phyloP scores from a whole-genome alignment of 2,888 invertebrate species.

The Ernsta delagoae region DNA sequence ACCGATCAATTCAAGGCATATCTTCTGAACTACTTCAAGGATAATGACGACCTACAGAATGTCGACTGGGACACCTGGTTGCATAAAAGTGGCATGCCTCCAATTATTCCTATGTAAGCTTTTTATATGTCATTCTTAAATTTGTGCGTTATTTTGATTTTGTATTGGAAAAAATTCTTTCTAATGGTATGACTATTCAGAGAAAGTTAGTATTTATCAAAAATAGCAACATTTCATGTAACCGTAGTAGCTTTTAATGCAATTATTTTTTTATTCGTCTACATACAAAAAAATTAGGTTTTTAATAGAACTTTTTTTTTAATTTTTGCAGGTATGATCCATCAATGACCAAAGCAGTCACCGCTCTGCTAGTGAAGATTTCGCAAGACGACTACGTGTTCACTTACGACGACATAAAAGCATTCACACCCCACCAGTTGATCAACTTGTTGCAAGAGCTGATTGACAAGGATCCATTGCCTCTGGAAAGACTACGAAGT shows the following conservation, averaged over 20 bases:
- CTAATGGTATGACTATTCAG: too few relatives aligned
- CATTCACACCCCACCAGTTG: constrained; percentile 86
- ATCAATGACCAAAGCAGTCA: constrained; percentile 85
- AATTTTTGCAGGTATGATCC: constrained; percentile 84
- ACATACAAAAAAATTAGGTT: too few relatives aligned
- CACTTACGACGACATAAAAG: constrained; percentile 74
- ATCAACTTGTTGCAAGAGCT: constrained; percentile 88
- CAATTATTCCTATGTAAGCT: constrained; percentile 90
- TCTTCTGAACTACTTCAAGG: constrained; percentile 89
- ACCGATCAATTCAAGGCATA: constrained; percentile 92
- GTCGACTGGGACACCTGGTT: constrained; percentile 96
- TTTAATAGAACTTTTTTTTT: not conserved
- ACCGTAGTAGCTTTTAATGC: too few relatives aligned
- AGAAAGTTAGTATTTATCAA: too few relatives aligned
- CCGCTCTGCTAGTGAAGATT: constrained; percentile 79
- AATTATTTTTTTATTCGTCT: too few relatives aligned
- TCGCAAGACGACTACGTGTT: constrained; percentile 64
- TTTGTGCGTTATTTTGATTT: not conserved
- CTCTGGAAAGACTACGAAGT: constrained; percentile 83
- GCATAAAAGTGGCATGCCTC: constrained; percentile 93
- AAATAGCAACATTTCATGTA: too few relatives aligned
- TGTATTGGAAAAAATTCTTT: not conserved
- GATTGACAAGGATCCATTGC: constrained; percentile 78
- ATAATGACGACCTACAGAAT: constrained; percentile 79
- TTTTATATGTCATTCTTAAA: not conserved